A percentile compares a stretch with the other conserved stretches of the same genome.
Evolutionary conservation across 1,140 invertebrate genomes (phyloP).

Genomic region (Yoshiicerus persimilis): DNA sequence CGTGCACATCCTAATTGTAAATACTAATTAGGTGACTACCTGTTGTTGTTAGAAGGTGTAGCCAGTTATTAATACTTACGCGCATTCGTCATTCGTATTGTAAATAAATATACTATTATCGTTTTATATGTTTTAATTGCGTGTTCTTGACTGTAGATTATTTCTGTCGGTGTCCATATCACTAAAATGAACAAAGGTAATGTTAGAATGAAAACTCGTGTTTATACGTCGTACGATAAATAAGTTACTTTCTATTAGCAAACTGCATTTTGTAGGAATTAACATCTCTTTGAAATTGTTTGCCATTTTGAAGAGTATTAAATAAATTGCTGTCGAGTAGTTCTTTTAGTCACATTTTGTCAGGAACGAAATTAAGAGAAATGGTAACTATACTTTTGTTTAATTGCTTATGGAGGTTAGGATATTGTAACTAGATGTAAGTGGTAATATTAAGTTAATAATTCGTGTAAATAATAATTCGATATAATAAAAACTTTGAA

Average conservation of each 20-base stretch:
- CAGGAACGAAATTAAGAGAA: background rate
- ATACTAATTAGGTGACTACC: slow-evolving; percentile 28
- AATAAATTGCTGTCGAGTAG: background rate
- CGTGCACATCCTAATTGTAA: background rate
- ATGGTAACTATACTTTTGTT: background rate
- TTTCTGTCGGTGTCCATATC: background rate
- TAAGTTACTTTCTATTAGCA: background rate
- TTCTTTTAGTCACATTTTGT: background rate
- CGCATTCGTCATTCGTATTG: background rate
- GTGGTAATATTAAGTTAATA: background rate
- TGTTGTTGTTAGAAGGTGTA: background rate
- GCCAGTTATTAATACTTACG: background rate
- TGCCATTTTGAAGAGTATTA: background rate
- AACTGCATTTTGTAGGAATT: background rate
- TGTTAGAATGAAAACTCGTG: background rate
- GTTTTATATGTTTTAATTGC: background rate
- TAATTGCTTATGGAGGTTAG: background rate
- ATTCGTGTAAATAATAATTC: background rate
- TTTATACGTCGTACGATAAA: background rate
- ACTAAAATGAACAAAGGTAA: background rate
- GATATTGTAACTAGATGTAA: background rate
- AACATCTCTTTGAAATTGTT: background rate
- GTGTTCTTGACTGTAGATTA: background rate
- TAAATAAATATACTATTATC: background rate
- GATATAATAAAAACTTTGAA: background rate